phyloP scores from a whole-genome alignment of 2,888 invertebrate genomes.

The Chouioia cunea region DNA sequence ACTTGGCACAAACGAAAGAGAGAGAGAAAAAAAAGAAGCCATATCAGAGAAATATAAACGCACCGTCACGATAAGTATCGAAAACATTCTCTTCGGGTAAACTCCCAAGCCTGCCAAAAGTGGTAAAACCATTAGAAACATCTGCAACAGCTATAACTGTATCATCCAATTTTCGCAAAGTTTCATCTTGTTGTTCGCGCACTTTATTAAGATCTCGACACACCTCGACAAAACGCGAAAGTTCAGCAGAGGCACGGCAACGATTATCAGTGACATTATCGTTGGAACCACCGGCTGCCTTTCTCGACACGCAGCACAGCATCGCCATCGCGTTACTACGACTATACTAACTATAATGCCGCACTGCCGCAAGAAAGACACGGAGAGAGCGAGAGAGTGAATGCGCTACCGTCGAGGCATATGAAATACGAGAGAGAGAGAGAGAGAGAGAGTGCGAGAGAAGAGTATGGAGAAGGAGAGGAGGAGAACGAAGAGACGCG shows the following conservation, averaged over 20 bases:
- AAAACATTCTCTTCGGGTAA: slow-evolving; percentile 11
- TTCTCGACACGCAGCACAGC: slow-evolving; percentile 64
- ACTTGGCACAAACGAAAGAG: background rate
- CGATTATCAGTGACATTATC: slow-evolving; percentile 55
- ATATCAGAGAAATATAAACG: no score
- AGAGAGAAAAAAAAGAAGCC: background rate
- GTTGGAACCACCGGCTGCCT: slow-evolving; percentile 52
- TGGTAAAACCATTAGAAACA: slow-evolving; percentile 37
- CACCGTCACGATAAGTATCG: background rate
- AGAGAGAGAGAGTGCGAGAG: no score
- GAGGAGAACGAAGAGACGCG: slow-evolving; percentile 29
- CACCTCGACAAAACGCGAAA: slow-evolving; percentile 39
- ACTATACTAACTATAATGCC: background rate
- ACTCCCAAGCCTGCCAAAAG: slow-evolving; percentile 11
- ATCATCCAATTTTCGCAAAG: slow-evolving; percentile 35
- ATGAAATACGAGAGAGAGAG: background rate
- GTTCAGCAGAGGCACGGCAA: slow-evolving; percentile 30
- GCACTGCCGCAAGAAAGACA: background rate
- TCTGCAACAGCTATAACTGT: slow-evolving; percentile 42
- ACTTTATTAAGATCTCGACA: slow-evolving; percentile 8
- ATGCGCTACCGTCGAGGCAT: slow-evolving; percentile 11
- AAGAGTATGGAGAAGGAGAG: slow-evolving; percentile 14
- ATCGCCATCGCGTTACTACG: slow-evolving; percentile 48
- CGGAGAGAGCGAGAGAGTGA: background rate
- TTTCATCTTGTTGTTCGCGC: slow-evolving; percentile 34